Conservation (phyloP, 2,797 vertebrate genomes). For the Malurus leucopterus region DNA sequence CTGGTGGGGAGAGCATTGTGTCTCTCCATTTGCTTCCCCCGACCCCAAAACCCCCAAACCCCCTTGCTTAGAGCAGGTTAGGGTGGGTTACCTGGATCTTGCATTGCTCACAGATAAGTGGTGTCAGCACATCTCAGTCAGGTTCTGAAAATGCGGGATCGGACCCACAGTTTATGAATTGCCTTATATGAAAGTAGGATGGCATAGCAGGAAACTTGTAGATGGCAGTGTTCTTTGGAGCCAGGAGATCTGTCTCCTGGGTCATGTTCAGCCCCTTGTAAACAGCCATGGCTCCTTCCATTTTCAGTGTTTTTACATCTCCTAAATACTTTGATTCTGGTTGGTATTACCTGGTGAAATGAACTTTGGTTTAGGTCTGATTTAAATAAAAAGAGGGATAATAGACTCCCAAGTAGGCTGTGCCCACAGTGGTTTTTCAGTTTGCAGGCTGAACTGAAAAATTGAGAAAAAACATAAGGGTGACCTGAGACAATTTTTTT, state of each 20-base stretch:
- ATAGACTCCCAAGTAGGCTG: constrained; percentile 13
- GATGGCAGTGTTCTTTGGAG: background rate
- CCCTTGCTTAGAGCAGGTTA: background rate
- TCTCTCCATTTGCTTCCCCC: background rate
- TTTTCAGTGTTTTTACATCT: background rate
- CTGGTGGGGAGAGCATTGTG: background rate
- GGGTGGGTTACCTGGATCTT: background rate
- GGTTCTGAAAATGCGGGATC: background rate
- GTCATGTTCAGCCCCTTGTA: background rate
- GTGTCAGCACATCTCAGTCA: background rate
- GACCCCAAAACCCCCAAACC: background rate
- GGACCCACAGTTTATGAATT: constrained; percentile 4
- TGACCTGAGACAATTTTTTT: background rate
- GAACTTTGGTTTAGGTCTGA: background rate
- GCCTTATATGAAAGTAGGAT: constrained; percentile 11
- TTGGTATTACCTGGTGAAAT: background rate
- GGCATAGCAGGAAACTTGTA: background rate
- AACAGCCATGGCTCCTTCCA: background rate
- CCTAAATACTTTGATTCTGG: background rate
- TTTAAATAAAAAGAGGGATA: background rate
- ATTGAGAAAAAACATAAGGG: background rate
- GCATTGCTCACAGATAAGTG: background rate
- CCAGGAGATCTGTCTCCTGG: background rate
- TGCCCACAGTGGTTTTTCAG: constrained; percentile 35
- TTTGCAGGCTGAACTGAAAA: constrained; percentile 60